Base-by-base conservation (phyloP, 2,888 invertebrate genomes). In the Cheilosia scutellata region DNA sequence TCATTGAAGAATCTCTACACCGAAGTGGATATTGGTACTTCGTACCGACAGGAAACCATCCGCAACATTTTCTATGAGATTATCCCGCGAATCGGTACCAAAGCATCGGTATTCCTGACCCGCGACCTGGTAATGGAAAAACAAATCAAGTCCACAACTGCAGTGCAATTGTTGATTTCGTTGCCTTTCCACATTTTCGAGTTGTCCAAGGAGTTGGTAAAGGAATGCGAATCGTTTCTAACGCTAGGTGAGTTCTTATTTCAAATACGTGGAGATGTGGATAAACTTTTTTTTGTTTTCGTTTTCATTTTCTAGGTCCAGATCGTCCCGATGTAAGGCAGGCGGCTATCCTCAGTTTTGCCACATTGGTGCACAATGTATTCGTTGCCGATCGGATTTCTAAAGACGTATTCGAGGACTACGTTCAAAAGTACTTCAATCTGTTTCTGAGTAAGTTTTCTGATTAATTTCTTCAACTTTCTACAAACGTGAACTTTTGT, bases 51-150 rank as follows among this genome's bases (percentile, higher is more conserved):
- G 90, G 96, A 96, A 90, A 96, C 96, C 0, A 94, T 95, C 29
- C 93, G 95, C 57, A 96, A 96, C 89, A 95, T 96, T 89, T 96
- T 96, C 89, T 91, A 96, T 88, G 96, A 96, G 90, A 94, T 95
- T 0, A 93, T 96, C 40, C 96, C 96, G 0, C 95, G 95, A 88
- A 94, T 95, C 31, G 94, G 95, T 51, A 95, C 95, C 6, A 94
- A 94, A 37, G 94, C 94, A 0, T 94, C 95, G 2, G 95, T 95
- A 0, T 92, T 94, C 55, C 94, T 96, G 63, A 94, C 95, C 37
- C 93, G 94, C 80, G 94, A 95, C 88, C 91, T 96, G 53, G 94
- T 96, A 1, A 90, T 94, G 31, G 94, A 94, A 37, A 93, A 93
- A 29, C 93, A 94, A 92, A 93, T 95, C 0, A 95, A 95, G 88